Evolutionary conservation across 35 echinoderm and acorn worm genomes (phyloP), one percentile per base, ranked within the genome.

Genomic region (Strongylocentrotus purpuratus): DNA sequence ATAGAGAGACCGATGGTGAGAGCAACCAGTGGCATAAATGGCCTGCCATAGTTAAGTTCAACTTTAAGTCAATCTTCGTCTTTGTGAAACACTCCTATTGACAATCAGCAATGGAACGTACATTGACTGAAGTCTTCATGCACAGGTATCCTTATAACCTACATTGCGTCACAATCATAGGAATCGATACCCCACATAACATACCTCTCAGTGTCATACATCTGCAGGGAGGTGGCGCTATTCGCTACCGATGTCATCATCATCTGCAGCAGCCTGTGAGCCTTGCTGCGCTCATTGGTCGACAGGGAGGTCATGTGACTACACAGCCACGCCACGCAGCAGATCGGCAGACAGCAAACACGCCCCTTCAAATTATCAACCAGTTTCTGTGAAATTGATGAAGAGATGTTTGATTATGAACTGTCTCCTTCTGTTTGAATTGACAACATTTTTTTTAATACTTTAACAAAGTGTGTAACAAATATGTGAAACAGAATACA

Each of bases 131-230:
- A 55, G 15, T 55, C 15, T 10, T 2, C 50, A 41, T 78, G 22
- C 20, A 78, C 1, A 2, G 6, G 7, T n/a, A 8, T n/a, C n/a
- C 65, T 78, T 78, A 78, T 78, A 78, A 78, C 8, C 25, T 5
- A 78, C 5, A 59, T 14, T 17, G 17, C 52, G 10, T 33, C 45
- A 85, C 47, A 4, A 31, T 45, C 46, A 94, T 4, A 14, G 9
- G 32, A 46, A 41, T 33, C 47, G 17, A 41, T 41, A 41, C 1
- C 35, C 0, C 3, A 41, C 35, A 41, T 94, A 97, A 41, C 35
- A 41, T 94, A 97, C 96, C 96, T 94, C 46, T 97, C 96, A 95
- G 92, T 95, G 33, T 95, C 94, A 65, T 96, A 96, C 92, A 96
- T 96, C 85, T 96, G 95, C 46, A 96, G 47, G 7, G 95, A 86